A percentile compares a stretch with the other conserved stretches of the same genome.
Conservation (phyloP, 2,888 invertebrate species). For the Cabera pusaria region DNA sequence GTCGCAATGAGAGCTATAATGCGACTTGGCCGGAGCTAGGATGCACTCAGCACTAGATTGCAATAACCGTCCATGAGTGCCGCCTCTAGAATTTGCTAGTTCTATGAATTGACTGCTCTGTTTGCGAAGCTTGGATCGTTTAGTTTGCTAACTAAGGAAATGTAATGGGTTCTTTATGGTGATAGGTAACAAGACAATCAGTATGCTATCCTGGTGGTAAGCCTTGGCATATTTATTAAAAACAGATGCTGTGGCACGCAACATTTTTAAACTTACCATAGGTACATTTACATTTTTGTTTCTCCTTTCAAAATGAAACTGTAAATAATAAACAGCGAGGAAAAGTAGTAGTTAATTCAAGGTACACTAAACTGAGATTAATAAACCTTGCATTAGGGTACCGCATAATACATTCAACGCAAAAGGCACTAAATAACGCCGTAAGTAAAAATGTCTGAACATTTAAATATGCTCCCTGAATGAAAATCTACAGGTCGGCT, state of each 20-base stretch:
- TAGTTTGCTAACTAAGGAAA: too few relatives aligned
- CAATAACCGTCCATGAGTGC: constrained; percentile 42
- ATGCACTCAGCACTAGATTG: constrained; percentile 47
- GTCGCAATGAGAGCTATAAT: constrained; percentile 55
- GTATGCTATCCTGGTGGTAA: too few relatives aligned
- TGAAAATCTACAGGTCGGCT: constrained; percentile 35
- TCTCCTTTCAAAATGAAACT: too few relatives aligned
- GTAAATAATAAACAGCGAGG: too few relatives aligned
- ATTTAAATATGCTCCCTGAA: constrained; percentile 36
- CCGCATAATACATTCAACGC: constrained; percentile 29
- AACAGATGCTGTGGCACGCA: too few relatives aligned
- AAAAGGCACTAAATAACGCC: constrained; percentile 33
- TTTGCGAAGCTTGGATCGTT: too few relatives aligned
- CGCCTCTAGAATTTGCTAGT: constrained; percentile 40
- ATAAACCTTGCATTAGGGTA: constrained; percentile 20
- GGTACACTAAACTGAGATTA: constrained; percentile 19
- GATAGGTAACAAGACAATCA: too few relatives aligned
- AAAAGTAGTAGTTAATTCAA: constrained; percentile 6
- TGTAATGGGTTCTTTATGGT: too few relatives aligned
- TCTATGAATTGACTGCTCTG: constrained; percentile 19
- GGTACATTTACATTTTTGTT: too few relatives aligned
- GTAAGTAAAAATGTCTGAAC: constrained; percentile 33
- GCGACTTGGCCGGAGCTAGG: constrained; percentile 51
- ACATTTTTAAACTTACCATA: too few relatives aligned
- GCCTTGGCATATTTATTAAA: too few relatives aligned